Evolutionary conservation across 2,888 invertebrate species (phyloP).

Genomic region (Theodoxus fluviatilis): DNA sequence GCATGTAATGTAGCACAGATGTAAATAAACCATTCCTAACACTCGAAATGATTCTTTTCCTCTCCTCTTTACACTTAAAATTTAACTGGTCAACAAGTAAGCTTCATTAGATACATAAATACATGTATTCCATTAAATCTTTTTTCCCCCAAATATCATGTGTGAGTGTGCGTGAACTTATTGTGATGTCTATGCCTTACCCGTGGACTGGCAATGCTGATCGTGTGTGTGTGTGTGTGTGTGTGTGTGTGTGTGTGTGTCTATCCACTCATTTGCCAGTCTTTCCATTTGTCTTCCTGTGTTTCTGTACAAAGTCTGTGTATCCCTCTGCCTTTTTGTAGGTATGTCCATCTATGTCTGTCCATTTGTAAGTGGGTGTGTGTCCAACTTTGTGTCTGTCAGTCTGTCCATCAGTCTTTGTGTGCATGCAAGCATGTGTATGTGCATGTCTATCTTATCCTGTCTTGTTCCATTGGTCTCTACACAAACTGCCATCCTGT

Average conservation of each 20-base stretch:
- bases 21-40: no score
- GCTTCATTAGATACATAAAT: no score
- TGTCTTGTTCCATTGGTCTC: slow-evolving; percentile 17
- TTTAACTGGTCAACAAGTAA: no score
- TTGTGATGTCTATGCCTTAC: no score
- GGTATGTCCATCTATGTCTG: not conserved
- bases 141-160: no score
- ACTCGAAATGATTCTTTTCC: no score
- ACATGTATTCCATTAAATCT: no score
- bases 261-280: slow-evolving; percentile 7
- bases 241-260: slow-evolving; percentile 8
- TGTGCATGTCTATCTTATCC: not conserved
- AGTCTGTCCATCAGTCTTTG: not conserved
- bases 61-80: no score
- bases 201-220: no score
- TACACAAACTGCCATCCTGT: no score
- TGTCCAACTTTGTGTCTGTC: not conserved
- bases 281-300: not conserved
- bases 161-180: no score
- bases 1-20: no score
- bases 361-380: not conserved
- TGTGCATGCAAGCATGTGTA: not conserved
- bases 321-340: not conserved
- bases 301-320: not conserved
- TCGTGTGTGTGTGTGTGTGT: slow-evolving; percentile 4